Evolutionary conservation across 2,888 invertebrate species (phyloP).

Genomic region (Clivina fossor): DNA sequence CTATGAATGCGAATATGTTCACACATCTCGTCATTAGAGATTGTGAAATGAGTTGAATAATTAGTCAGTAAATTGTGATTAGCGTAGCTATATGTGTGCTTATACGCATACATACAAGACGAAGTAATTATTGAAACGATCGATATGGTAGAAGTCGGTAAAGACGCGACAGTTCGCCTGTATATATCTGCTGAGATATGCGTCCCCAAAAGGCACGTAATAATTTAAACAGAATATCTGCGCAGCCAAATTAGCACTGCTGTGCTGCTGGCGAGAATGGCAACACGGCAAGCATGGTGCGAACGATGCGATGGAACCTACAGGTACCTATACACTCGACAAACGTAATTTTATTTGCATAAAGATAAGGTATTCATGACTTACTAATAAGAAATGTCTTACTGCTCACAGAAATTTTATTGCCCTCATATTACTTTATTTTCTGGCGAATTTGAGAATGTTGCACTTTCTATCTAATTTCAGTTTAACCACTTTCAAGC

Average conservation of each 20-base stretch:
- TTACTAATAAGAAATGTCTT: conserved; percentile 24
- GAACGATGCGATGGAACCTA: no score
- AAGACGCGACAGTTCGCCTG: no score
- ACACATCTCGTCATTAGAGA: conserved; percentile 22
- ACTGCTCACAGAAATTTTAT: conserved; percentile 23
- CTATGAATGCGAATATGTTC: conserved; percentile 20
- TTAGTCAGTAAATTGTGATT: conserved; percentile 21
- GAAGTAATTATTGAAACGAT: conserved; percentile 17
- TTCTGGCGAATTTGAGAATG: neutral
- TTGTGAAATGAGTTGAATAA: conserved; percentile 21
- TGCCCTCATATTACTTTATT: neutral
- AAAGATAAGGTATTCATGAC: conserved; percentile 31
- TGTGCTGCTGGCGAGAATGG: conserved; percentile 2
- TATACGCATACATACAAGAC: neutral
- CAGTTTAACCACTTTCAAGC: neutral
- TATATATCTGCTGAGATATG: neutral
- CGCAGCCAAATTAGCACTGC: conserved; percentile 1
- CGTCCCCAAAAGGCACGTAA: conserved; percentile 4
- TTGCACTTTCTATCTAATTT: neutral
- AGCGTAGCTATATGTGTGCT: neutral
- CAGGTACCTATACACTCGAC: no score
- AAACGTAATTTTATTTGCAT: conserved; percentile 25
- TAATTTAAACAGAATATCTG: conserved; percentile 24
- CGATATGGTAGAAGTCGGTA: conserved; percentile 5
- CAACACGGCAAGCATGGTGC: no score